Percentiles rank a stretch among this genome's conserved stretches.
phyloP scores from a whole-genome alignment of 1,140 invertebrate species.

The Nixonia krombeini region DNA sequence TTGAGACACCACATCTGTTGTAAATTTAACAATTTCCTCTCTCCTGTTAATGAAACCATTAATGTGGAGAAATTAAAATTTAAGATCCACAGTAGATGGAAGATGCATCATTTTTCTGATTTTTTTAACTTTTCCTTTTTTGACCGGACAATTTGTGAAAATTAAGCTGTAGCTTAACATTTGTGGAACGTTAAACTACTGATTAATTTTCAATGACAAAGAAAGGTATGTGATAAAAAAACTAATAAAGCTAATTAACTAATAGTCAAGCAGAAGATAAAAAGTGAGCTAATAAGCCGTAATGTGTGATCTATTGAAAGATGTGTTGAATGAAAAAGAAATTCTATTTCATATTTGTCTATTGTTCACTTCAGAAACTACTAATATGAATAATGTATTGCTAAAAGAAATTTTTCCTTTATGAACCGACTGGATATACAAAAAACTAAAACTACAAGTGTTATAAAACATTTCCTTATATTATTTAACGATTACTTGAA shows the following conservation, averaged over 20 bases:
- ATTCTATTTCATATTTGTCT: background rate
- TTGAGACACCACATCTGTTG: no score
- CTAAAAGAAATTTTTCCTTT: background rate
- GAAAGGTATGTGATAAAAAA: background rate
- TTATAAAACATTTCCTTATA: no score
- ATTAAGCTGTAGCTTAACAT: background rate
- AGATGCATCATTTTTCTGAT: no score
- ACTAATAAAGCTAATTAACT: conserved; percentile 5
- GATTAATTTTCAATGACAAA: background rate
- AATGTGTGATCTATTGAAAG: background rate
- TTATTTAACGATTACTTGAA: no score
- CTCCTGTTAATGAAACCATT: no score
- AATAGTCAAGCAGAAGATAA: conserved; percentile 13
- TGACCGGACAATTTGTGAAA: background rate
- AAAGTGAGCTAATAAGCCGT: background rate
- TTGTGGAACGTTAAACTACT: background rate
- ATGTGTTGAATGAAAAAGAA: background rate
- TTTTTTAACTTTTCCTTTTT: background rate
- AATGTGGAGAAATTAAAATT: no score
- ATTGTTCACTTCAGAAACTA: background rate
- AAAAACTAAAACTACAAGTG: background rate
- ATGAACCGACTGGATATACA: background rate
- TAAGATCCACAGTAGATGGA: no score
- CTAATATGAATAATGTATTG: background rate
- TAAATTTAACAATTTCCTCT: no score